Evolutionary conservation across 2,113 vertebrate genomes (phyloP), one percentile per base, ranked within the genome.

Genomic region (Phalacrocorax aristotelis): DNA sequence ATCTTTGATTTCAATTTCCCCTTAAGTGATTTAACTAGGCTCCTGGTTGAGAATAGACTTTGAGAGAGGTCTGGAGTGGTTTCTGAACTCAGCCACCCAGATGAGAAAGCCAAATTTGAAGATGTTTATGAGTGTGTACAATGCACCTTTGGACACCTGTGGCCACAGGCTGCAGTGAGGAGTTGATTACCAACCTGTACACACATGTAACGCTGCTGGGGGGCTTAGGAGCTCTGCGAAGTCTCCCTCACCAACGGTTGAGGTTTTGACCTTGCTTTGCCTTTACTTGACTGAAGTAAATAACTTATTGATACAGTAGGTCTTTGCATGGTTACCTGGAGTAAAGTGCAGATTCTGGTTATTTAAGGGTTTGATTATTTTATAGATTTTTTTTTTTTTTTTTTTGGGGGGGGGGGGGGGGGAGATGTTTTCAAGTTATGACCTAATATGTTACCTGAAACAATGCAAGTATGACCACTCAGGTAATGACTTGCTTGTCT

Each of bases 401-500:
- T n/a, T n/a, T n/a, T n/a, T n/a, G n/a, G n/a, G n/a, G n/a, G n/a
- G n/a, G n/a, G n/a, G 42, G 42, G 14, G 42, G 42, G 42, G 42
- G 5, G 5, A 25, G 10, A 2, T 38, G 16, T 60, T 64, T 38
- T 82, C 18, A 46, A 64, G 29, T 40, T 54, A 27, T 60, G 18
- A 64, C 9, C 6, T 22, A 25, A 32, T 26, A 44, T 32, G 13
- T 54, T 64, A 64, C 18, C 49, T 48, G 22, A 60, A 94, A 44
- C 14, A 20, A 12, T 40, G 36, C 20, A 60, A 55, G 40, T 12
- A 12, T 10, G 46, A 29, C 36, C 14, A 20, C 29, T 70, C 2
- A 1, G 23, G 15, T 8, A 36, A 13, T 13, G 22, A 66, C 9
- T 57, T 0, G 0, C 30, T n/a, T 46, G 10, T 17, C 23, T 58